phyloP scores from a whole-genome alignment of 2,888 invertebrate species.

The Drosophila borborema region DNA sequence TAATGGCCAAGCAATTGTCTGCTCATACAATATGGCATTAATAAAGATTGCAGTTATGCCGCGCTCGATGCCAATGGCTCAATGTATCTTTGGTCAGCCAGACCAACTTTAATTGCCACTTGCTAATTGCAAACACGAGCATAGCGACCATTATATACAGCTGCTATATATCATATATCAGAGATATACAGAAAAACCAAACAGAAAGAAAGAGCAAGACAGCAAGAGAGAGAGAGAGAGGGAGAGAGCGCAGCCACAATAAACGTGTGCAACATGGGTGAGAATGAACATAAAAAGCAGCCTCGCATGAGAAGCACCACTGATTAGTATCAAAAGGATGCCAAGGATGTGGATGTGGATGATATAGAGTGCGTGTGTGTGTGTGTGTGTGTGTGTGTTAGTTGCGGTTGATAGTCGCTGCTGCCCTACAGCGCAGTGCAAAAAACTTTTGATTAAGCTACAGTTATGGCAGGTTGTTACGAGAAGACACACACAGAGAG shows the following conservation, averaged over 20 bases:
- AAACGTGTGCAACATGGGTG: slow-evolving; percentile 55
- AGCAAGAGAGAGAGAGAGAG: slow-evolving; percentile 1
- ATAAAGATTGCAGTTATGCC: slow-evolving; percentile 50
- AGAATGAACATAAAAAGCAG: slow-evolving; percentile 57
- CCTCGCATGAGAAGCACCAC: slow-evolving; percentile 62
- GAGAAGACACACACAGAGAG: slow-evolving; percentile 28
- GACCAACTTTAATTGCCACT: slow-evolving; percentile 74
- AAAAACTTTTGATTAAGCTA: slow-evolving; percentile 85
- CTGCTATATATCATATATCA: slow-evolving; percentile 76
- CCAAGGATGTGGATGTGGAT: slow-evolving; percentile 41
- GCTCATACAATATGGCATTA: slow-evolving; percentile 47
- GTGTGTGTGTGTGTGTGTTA: slow-evolving; percentile 37
- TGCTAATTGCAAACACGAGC: slow-evolving; percentile 74
- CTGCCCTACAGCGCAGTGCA: slow-evolving; percentile 67
- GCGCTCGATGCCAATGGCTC: slow-evolving; percentile 57
- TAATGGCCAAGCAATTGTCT: slow-evolving; percentile 37
- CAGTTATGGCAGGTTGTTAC: slow-evolving; percentile 81
- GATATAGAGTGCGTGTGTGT: slow-evolving; percentile 35
- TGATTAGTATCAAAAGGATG: slow-evolving; percentile 73
- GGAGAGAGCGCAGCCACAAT: slow-evolving; percentile 44
- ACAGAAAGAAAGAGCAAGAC: neutral
- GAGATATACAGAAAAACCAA: slow-evolving; percentile 43
- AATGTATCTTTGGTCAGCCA: slow-evolving; percentile 48
- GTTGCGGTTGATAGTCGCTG: slow-evolving; percentile 61
- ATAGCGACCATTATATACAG: slow-evolving; percentile 64